Evolutionary conservation across 2,888 invertebrate genomes (phyloP), one percentile per base, ranked within the genome.

Genomic region (Busseola fusca): DNA sequence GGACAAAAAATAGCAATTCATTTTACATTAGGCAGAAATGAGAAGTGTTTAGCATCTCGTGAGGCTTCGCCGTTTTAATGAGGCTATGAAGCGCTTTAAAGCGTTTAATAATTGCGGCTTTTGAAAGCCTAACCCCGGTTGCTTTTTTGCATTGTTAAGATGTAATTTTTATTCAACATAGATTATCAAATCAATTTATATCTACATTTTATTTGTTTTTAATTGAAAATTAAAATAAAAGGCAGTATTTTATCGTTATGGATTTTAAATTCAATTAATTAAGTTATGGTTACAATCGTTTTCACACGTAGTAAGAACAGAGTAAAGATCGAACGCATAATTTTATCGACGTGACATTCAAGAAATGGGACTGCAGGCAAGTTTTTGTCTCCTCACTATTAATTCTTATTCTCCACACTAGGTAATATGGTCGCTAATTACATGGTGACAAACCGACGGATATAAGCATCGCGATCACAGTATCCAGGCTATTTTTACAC

Each of bases 1-100:
- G 65, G 6, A 67, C 65, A 81, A 85, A 74, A 83, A 84, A 72
- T 64, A 18, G 73, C 77, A 78, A 84, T 79, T 84, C 75, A 81
- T 76, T 77, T 81, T 62, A 69, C 77, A 81, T 79, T 79, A 81
- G 65, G 62, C 27, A 42, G 40, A 78, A 71, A 76, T 75, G 69
- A 76, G 71, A 76, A 48, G 72, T 83, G 69, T 71, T 74, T 76
- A 73, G 64, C 59, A 30, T 71, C 45, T 58, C 21, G 65, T 40
- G 52, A 52, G 25, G 30, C 65, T 57, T 50, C 12, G 54, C 42
- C 45, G 50, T 60, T 57, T 69, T 63, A 81, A 81, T 72, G 64
- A 66, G 21, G 40, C 52, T 27, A 18, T n/a, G 9, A 60, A 42
- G 42, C 25, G 52, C 10, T 54, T 63, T 65, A 65, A 65, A 72